Percentiles rank a stretch among this genome's conserved stretches.
These are phyloP conservation scores for Drosophila robusta DNA, from an alignment of 2,888 invertebrate genomes.

Conservation along the genomic window DNA sequence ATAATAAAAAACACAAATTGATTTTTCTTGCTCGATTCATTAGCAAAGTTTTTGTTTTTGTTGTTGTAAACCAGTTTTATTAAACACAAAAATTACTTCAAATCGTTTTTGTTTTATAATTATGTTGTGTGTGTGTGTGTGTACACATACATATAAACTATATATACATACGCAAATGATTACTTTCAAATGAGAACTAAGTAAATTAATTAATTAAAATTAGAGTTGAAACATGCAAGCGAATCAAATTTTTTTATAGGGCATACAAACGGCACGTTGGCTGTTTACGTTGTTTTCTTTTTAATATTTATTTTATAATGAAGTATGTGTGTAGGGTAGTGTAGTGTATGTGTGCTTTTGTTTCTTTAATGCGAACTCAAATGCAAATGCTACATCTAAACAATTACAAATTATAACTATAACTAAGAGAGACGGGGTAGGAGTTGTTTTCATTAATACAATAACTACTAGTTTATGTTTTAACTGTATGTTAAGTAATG, in stretches of 20 bases:
- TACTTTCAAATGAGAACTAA: slow-evolving; percentile 73
- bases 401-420: slow-evolving; percentile 55
- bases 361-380: slow-evolving; percentile 55
- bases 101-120: slow-evolving; percentile 58
- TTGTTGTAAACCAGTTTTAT: slow-evolving; percentile 66
- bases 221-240: slow-evolving; percentile 69
- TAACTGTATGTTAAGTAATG: slow-evolving; percentile 40
- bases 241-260: slow-evolving; percentile 46
- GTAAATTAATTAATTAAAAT: slow-evolving; percentile 53
- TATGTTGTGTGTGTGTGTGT: slow-evolving; percentile 20
- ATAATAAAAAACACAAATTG: slow-evolving; percentile 59
- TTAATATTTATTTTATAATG: slow-evolving; percentile 27
- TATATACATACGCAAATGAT: slow-evolving; percentile 72
- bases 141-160: slow-evolving; percentile 63
- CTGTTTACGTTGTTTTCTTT: slow-evolving; percentile 14
- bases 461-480: slow-evolving; percentile 34
- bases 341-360: slow-evolving; percentile 25
- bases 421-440: slow-evolving; percentile 28
- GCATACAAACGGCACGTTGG: slow-evolving; percentile 29
- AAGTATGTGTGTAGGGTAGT: slow-evolving; percentile 19
- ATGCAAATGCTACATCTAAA: slow-evolving; percentile 71
- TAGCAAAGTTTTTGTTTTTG: slow-evolving; percentile 55
- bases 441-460: slow-evolving; percentile 30
- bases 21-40: slow-evolving; percentile 54
- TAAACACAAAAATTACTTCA: slow-evolving; percentile 78